Evolutionary conservation across 2,888 invertebrate species (phyloP).

Genomic region (Operophtera brumata): DNA sequence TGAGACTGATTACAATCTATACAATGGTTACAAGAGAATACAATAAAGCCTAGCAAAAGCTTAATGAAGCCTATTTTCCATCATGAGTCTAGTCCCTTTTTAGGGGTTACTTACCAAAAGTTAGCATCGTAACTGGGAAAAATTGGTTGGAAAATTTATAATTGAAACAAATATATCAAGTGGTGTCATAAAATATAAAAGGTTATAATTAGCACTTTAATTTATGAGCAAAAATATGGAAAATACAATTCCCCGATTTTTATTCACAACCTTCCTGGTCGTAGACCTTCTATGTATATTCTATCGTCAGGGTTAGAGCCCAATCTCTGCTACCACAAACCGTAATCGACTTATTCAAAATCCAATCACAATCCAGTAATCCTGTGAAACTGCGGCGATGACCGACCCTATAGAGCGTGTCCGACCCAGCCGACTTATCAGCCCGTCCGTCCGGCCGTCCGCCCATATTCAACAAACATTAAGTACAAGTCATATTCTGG

Average conservation of each 20-base stretch:
- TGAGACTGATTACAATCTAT: neutral
- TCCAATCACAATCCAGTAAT: conserved; percentile 9
- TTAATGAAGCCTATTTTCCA: too few relatives aligned
- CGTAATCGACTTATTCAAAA: conserved; percentile 12
- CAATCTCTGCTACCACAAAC: neutral
- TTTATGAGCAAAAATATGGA: too few relatives aligned
- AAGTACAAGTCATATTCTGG: conserved; percentile 1
- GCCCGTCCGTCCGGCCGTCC: neutral
- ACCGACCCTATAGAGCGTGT: conserved; percentile 2
- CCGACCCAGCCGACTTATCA: conserved; percentile 1
- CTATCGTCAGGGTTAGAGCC: neutral
- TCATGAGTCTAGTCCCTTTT: too few relatives aligned
- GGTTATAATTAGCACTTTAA: too few relatives aligned
- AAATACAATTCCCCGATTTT: neutral
- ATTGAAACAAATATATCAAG: too few relatives aligned
- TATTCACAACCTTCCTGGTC: neutral
- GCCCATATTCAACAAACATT: neutral
- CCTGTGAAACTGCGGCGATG: neutral
- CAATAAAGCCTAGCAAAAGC: too few relatives aligned
- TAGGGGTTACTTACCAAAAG: too few relatives aligned
- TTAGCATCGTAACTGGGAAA: too few relatives aligned
- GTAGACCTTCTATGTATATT: neutral
- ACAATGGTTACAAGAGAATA: neutral
- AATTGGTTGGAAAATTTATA: too few relatives aligned
- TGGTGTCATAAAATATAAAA: too few relatives aligned